Conservation (phyloP, 1,140 invertebrate species). For the Araneus ventricosus region DNA sequence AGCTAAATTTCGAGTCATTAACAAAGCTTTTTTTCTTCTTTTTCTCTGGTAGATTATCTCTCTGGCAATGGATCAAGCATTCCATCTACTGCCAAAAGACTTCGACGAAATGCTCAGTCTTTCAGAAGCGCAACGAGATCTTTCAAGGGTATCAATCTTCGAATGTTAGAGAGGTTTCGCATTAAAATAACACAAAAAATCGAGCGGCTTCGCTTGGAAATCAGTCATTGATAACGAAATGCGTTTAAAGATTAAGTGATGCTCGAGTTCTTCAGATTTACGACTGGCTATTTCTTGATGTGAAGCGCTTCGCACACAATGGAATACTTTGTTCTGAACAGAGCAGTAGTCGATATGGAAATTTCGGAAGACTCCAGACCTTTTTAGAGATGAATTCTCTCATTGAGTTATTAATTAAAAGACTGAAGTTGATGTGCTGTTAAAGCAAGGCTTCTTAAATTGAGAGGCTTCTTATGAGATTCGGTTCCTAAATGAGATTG, state of each 20-base stretch:
- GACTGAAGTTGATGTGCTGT: neutral
- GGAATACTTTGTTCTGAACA: conserved; percentile 10
- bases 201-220: neutral
- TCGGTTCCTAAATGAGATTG: too few relatives aligned
- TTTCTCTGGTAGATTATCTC: neutral
- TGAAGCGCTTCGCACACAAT: conserved; percentile 8
- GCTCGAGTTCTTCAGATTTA: neutral
- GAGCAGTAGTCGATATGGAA: neutral
- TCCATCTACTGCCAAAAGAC: neutral
- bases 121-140: conserved; percentile 55
- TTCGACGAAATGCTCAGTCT: conserved; percentile 31
- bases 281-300: conserved; percentile 25
- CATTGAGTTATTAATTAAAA: neutral
- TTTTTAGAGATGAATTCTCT: neutral
- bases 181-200: conserved; percentile 41
- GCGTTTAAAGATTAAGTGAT: conserved; percentile 12
- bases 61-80: conserved; percentile 20
- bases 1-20: conserved; percentile 14
- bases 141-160: conserved; percentile 54
- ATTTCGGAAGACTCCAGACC: neutral
- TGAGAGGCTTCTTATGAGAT: too few relatives aligned
- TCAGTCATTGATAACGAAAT: conserved; percentile 46
- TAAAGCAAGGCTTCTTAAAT: neutral
- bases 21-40: neutral
- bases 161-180: neutral